Conservation (phyloP, 2,888 invertebrate genomes). For the Drosophila dives region DNA sequence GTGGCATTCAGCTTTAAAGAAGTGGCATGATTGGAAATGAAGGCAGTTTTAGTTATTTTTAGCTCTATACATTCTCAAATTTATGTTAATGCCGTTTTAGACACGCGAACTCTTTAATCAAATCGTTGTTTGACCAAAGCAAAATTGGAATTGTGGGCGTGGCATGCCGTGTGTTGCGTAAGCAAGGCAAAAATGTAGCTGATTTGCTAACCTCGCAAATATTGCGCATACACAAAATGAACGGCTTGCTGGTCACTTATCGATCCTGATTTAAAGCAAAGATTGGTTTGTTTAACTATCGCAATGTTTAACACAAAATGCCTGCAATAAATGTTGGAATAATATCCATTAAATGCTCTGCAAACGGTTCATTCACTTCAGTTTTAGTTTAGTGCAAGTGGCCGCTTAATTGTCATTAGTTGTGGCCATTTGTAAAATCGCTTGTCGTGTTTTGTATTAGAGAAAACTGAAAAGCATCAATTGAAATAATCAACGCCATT, state of each 20-base stretch:
- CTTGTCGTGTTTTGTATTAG: constrained; percentile 45
- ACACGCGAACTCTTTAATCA: constrained; percentile 56
- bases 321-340: not conserved
- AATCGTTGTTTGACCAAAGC: constrained; percentile 3
- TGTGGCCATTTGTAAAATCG: constrained; percentile 41
- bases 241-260: constrained; percentile 8
- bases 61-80: constrained; percentile 38
- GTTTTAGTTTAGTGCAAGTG: constrained; percentile 6
- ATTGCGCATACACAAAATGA: constrained; percentile 7
- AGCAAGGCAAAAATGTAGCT: not conserved
- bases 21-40: constrained; percentile 3
- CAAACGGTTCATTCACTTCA: constrained; percentile 26
- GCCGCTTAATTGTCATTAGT: constrained; percentile 32
- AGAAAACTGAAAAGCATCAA: constrained; percentile 62
- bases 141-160: constrained; percentile 16
- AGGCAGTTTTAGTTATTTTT: constrained; percentile 12
- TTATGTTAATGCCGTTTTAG: constrained; percentile 54
- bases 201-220: not conserved
- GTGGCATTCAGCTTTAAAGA: constrained; percentile 3
- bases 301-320: not conserved
- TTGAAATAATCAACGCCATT: constrained; percentile 76
- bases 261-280: not conserved
- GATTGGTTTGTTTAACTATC: not conserved
- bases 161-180: not conserved
- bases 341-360: constrained; percentile 9